A percentile compares a stretch with the other conserved stretches of the same genome.
Conservation (phyloP, 2,888 invertebrate species). For the Villa cingulata region DNA sequence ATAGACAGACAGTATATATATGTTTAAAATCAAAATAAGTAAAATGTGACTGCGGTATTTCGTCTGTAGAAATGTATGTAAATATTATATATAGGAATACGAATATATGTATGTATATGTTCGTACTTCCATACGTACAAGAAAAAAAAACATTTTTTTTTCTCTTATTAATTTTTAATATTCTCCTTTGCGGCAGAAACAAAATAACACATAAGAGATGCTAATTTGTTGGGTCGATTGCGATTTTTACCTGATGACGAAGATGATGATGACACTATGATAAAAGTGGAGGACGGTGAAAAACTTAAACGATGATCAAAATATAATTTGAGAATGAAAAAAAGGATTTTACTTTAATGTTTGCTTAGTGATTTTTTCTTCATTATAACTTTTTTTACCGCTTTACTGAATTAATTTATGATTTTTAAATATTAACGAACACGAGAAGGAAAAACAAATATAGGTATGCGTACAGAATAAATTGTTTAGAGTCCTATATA, state of each 20-base stretch:
- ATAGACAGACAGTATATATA: no score
- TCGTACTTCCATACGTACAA: no score
- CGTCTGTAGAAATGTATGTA: background rate
- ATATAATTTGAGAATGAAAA: background rate
- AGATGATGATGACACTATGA: background rate
- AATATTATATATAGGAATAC: no score
- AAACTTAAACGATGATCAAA: background rate
- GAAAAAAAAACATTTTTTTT: background rate
- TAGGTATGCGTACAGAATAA: background rate
- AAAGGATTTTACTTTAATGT: background rate
- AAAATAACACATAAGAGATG: background rate
- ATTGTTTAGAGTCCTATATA: background rate
- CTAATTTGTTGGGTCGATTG: slow-evolving; percentile 8
- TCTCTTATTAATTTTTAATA: background rate
- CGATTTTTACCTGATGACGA: background rate
- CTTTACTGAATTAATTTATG: background rate
- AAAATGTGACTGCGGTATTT: background rate
- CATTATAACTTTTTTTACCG: background rate
- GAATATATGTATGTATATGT: no score
- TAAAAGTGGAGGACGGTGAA: background rate
- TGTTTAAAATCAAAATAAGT: background rate
- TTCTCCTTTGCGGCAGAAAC: background rate
- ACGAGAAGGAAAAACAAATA: background rate
- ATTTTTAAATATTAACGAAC: background rate
- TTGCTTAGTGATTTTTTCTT: background rate